These are phyloP conservation scores for Mungos mungo DNA, from an alignment of 2,113 vertebrate species.

Conservation along the genomic window DNA sequence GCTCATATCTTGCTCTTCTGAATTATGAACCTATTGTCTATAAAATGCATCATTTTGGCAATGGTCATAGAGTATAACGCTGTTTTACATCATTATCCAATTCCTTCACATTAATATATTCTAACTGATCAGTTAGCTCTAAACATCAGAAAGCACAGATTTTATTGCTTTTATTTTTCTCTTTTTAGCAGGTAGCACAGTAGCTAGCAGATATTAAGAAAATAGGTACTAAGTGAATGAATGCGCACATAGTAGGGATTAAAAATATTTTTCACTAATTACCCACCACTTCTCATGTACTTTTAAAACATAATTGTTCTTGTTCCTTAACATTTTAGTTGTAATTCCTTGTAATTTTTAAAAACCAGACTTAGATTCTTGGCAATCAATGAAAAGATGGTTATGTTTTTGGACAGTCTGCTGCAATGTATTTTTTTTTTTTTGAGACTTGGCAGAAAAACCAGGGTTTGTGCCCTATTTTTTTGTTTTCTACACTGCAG, in stretches of 20 bases:
- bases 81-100: background rate
- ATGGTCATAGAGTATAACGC: background rate
- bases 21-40: background rate
- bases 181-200: background rate
- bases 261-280: conserved; percentile 40
- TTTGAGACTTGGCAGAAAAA: conserved; percentile 68
- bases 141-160: background rate
- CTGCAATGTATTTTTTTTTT: conserved; percentile 60
- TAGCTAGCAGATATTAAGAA: background rate
- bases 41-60: background rate
- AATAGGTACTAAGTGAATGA: background rate
- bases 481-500: conserved; percentile 52
- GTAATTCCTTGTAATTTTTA: conserved; percentile 48
- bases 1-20: background rate
- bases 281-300: conserved; percentile 11
- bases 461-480: conserved; percentile 66
- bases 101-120: background rate
- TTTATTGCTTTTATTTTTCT: conserved; percentile 5
- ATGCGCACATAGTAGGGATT: background rate
- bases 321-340: conserved; percentile 50
- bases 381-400: conserved; percentile 60
- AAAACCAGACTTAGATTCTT: conserved; percentile 61
- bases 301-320: background rate
- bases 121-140: background rate
- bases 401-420: conserved; percentile 54